Evolutionary conservation across 2,797 vertebrate species (phyloP).

Genomic region (Cercopithecus hamlyni): DNA sequence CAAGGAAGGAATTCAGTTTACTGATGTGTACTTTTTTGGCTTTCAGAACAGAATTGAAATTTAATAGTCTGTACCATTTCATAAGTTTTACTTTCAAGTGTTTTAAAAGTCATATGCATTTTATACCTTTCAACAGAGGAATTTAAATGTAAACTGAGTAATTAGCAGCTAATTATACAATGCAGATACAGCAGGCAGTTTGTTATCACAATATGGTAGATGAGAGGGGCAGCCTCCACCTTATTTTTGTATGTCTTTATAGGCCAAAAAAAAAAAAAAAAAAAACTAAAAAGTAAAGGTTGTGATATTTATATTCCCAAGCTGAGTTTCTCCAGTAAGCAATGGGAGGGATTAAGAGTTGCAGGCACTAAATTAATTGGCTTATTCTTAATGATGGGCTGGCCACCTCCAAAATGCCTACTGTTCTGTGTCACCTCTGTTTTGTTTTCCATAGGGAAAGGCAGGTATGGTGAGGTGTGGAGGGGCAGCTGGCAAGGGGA

Average conservation of each 20-base stretch:
- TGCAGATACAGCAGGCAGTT: background rate
- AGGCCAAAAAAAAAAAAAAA: background rate
- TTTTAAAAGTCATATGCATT: background rate
- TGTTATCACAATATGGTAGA: background rate
- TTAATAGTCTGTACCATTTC: background rate
- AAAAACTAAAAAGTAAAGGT: background rate
- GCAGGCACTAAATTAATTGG: background rate
- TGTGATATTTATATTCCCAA: background rate
- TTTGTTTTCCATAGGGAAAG: conserved; percentile 90
- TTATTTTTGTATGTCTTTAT: conserved; percentile 13
- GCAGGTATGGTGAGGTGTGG: conserved; percentile 98
- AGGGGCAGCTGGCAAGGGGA: conserved; percentile 98
- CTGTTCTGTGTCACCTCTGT: background rate
- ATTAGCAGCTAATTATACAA: background rate
- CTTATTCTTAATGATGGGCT: background rate
- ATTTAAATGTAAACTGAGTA: background rate
- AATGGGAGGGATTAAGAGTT: background rate
- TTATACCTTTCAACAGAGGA: background rate
- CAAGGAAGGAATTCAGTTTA: background rate
- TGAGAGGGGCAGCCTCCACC: background rate
- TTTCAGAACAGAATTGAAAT: background rate
- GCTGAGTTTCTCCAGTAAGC: background rate
- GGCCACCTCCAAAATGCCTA: accelerated
- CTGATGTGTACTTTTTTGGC: background rate
- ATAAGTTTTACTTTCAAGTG: background rate